phyloP scores from a whole-genome alignment of 2,113 vertebrate species.

The Suricata suricatta region DNA sequence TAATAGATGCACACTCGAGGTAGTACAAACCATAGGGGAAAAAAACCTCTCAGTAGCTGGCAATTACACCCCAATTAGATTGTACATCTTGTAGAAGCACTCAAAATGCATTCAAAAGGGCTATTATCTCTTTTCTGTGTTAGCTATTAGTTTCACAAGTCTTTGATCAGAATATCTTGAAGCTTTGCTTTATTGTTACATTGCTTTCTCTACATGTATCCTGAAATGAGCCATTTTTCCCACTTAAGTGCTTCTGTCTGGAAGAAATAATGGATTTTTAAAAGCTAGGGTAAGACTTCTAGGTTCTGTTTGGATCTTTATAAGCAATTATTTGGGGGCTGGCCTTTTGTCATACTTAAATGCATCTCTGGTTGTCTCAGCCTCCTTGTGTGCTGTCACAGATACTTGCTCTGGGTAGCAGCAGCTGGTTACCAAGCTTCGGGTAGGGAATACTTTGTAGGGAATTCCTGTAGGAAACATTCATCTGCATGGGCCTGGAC shows the following conservation, averaged over 20 bases:
- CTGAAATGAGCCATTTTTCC: constrained; percentile 25
- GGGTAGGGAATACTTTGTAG: not conserved
- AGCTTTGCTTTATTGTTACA: not conserved
- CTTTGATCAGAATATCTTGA: not conserved
- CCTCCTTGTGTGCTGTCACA: not conserved
- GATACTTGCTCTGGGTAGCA: not conserved
- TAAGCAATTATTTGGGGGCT: not conserved
- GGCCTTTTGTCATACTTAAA: not conserved
- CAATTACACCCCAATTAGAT: constrained; percentile 59
- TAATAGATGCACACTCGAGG: not conserved
- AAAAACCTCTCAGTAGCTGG: not conserved
- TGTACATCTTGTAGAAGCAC: not conserved
- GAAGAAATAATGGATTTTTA: constrained; percentile 64
- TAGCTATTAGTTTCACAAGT: constrained; percentile 32
- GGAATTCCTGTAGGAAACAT: no score
- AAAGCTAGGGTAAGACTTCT: constrained; percentile 37
- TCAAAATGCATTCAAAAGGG: constrained; percentile 13
- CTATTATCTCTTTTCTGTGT: not conserved
- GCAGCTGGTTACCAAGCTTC: not conserved
- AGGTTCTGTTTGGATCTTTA: constrained; percentile 18
- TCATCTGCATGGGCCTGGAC: not conserved
- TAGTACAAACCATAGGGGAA: not conserved
- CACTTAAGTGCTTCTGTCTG: constrained; percentile 43
- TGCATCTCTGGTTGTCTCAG: rapidly evolving
- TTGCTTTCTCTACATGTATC: not conserved